Percentiles rank a stretch among this genome's conserved stretches.
phyloP scores from a whole-genome alignment of 2,797 vertebrate species.

The Allobates femoralis region DNA sequence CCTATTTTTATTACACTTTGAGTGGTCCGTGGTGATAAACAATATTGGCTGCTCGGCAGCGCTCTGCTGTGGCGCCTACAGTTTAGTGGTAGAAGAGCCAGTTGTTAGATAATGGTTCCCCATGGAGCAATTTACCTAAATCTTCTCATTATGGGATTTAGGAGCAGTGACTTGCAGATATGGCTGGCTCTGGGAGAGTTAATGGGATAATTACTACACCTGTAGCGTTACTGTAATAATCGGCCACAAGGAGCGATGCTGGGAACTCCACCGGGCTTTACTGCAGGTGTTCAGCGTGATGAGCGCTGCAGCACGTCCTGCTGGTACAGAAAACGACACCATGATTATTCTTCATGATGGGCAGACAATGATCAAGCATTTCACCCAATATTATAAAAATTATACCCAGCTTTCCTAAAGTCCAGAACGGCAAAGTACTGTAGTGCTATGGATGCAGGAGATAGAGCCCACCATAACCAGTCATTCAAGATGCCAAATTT shows the following conservation, averaged over 20 bases:
- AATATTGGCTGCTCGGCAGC: neutral
- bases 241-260: neutral
- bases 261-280: constrained; percentile 10
- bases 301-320: constrained; percentile 7
- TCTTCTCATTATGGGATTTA: neutral
- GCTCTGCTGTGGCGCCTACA: neutral
- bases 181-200: neutral
- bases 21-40: neutral
- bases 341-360: neutral
- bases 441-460: too few species aligned
- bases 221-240: constrained; percentile 26
- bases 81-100: neutral
- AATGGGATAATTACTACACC: constrained; percentile 48
- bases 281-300: constrained; percentile 33
- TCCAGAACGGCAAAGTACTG: neutral
- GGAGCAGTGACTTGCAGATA: neutral
- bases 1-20: neutral
- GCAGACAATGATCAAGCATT: neutral
- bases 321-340: neutral
- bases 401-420: neutral
- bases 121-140: constrained; percentile 46
- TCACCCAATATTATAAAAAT: neutral
- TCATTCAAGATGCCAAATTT: too few species aligned
- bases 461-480: too few species aligned
- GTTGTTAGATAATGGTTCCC: constrained; percentile 40